These are phyloP conservation scores for Xylocopa sonorina DNA, from an alignment of 1,140 invertebrate species.

Conservation along the genomic window DNA sequence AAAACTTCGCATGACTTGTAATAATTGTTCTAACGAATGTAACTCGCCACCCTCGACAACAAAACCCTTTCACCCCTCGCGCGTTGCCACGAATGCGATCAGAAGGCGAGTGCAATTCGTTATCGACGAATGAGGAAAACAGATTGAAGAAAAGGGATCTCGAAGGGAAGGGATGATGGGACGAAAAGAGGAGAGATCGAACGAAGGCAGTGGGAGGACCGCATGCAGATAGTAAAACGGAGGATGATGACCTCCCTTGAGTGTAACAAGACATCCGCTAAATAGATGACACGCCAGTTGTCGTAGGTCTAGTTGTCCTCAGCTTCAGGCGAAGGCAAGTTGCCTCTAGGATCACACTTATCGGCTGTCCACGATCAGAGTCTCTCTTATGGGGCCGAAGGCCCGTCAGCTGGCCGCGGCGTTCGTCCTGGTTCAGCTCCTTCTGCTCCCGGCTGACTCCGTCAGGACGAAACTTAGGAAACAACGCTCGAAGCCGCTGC, in stretches of 20 bases:
- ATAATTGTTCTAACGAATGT: no score
- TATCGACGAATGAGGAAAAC: neutral
- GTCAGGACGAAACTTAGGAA: conserved; percentile 56
- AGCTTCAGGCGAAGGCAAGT: conserved; percentile 68
- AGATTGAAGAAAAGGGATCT: conserved; percentile 13
- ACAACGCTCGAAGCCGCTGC: conserved; percentile 61
- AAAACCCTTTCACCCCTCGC: neutral
- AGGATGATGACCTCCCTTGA: conserved; percentile 74
- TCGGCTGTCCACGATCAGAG: conserved; percentile 1
- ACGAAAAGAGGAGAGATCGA: conserved; percentile 45
- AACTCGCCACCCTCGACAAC: no score
- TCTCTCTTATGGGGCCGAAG: conserved; percentile 55
- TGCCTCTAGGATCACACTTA: conserved; percentile 49
- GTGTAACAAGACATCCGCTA: conserved; percentile 68
- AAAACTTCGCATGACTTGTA: no score
- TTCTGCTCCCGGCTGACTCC: conserved; percentile 46
- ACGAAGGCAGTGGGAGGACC: conserved; percentile 52
- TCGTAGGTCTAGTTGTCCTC: conserved; percentile 72
- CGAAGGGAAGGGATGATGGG: conserved; percentile 47
- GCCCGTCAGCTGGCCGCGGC: conserved; percentile 41
- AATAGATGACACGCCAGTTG: conserved; percentile 71
- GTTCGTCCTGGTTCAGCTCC: conserved; percentile 57
- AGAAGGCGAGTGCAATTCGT: neutral
- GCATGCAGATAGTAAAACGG: conserved; percentile 55
- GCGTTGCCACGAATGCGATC: no score